Evolutionary conservation across 2,113 vertebrate genomes (phyloP).

Genomic region (Pseudopipra pipra): DNA sequence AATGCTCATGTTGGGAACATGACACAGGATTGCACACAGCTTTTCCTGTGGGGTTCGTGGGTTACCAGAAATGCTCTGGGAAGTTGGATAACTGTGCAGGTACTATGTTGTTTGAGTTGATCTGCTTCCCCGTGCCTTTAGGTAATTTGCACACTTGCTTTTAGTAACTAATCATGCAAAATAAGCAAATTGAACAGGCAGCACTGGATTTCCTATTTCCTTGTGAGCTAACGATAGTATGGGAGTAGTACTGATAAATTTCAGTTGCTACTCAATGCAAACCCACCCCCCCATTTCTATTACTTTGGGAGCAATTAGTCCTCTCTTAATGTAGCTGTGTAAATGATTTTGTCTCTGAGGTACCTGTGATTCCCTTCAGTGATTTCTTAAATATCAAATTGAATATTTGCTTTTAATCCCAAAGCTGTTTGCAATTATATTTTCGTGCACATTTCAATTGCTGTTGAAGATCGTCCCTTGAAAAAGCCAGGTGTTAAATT

Average conservation of each 20-base stretch:
- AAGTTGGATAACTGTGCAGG: neutral
- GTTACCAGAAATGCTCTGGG: neutral
- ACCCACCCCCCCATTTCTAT: neutral
- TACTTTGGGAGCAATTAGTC: constrained; percentile 21
- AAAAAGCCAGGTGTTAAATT: neutral
- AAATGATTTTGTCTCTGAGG: constrained; percentile 17
- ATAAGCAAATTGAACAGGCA: neutral
- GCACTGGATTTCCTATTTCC: neutral
- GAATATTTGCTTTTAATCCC: constrained; percentile 28
- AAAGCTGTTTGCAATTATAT: neutral
- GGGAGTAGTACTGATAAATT: neutral
- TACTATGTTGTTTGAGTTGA: neutral
- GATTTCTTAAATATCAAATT: neutral
- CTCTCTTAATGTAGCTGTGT: neutral
- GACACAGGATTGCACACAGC: neutral
- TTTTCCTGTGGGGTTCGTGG: neutral
- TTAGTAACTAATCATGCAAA: neutral
- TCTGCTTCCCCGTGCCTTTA: neutral
- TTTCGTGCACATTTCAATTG: neutral
- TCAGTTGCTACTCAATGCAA: neutral
- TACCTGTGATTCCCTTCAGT: neutral
- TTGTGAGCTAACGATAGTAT: neutral
- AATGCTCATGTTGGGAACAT: fast-evolving
- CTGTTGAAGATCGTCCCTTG: neutral
- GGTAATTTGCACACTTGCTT: neutral